Percentiles rank a stretch among this genome's conserved stretches.
Evolutionary conservation across 2,888 invertebrate genomes (phyloP).

Genomic region (Pammene aurita): DNA sequence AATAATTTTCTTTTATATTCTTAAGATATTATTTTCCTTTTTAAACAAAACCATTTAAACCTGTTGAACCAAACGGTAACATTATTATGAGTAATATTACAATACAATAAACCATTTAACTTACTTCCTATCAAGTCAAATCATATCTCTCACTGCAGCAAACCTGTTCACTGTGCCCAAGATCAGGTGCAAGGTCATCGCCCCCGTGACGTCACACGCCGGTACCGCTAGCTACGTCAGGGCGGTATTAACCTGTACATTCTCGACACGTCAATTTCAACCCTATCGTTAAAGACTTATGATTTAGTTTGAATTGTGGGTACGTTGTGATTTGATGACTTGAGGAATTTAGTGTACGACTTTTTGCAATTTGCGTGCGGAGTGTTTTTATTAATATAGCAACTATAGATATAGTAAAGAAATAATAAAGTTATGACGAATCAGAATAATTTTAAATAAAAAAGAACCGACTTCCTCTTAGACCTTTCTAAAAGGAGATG

Average conservation of each 20-base stretch:
- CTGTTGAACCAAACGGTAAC: no score
- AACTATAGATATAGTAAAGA: not conserved
- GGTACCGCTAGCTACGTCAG: constrained; percentile 40
- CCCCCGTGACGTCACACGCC: constrained; percentile 44
- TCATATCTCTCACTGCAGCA: not conserved
- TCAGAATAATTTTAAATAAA: not conserved
- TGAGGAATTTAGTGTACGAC: constrained; percentile 14
- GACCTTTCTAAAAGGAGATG: no score
- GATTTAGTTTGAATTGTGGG: not conserved
- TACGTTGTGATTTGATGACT: constrained; percentile 29
- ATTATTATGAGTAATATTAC: no score
- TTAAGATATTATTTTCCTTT: no score
- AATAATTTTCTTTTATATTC: no score
- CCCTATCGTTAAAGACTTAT: not conserved
- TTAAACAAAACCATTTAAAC: no score
- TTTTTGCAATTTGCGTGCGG: constrained; percentile 21
- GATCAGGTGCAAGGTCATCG: constrained; percentile 42
- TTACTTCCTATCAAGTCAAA: no score
- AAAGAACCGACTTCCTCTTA: no score
- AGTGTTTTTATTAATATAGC: not conserved
- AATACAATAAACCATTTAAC: no score
- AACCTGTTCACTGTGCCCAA: constrained; percentile 25
- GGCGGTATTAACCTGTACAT: constrained; percentile 20
- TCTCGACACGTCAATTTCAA: constrained; percentile 8
- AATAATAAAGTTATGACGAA: not conserved